Evolutionary conservation across 1,140 invertebrate species (phyloP), one percentile per base, ranked within the genome.

Genomic region (Brachionus rotundiformis): DNA sequence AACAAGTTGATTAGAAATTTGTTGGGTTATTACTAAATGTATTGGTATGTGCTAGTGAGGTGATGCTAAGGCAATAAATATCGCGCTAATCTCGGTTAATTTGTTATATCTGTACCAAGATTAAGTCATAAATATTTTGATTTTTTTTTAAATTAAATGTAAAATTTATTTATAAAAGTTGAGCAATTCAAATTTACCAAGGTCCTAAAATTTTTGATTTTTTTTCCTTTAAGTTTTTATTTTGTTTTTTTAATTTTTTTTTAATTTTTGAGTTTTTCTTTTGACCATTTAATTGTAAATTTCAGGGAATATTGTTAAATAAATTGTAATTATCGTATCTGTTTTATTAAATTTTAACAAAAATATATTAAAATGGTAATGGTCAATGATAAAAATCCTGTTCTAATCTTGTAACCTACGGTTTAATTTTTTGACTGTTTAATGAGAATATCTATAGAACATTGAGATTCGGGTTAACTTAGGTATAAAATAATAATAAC

Each of bases 1-100:
- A 68, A 68, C 13, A 63, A n/a, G 3, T 63, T 19, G 36, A 36
- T 68, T 33, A 36, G 29, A 33, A 7, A 16, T 3, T 19, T 10
- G 2, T 27, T 73, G 68, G n/a, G n/a, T n/a, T n/a, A n/a, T n/a
- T n/a, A n/a, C n/a, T 29, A 19, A 19, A 54, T 25, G n/a, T 8
- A 54, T 1, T 5, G 16, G 23, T 54, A 7, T 1, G 47, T 54
- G n/a, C 19, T 8, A 54, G 47, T 54, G 47, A 54, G 6, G 47
- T 54, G 47, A 54, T 19, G n/a, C n/a, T 5, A 54, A 54, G 47
- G 47, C 47, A 54, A 54, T 54, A 54, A 54, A 54, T 54, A 54
- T 54, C 47, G 47, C 47, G 47, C 47, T 54, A 63, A 63, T 63
- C 61, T 63, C 61, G 61, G 29, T 63, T 29, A 33, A 63, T 63